Evolutionary conservation across 2,113 vertebrate genomes (phyloP), one percentile per base, ranked within the genome.

Genomic region (Thunnus thynnus): DNA sequence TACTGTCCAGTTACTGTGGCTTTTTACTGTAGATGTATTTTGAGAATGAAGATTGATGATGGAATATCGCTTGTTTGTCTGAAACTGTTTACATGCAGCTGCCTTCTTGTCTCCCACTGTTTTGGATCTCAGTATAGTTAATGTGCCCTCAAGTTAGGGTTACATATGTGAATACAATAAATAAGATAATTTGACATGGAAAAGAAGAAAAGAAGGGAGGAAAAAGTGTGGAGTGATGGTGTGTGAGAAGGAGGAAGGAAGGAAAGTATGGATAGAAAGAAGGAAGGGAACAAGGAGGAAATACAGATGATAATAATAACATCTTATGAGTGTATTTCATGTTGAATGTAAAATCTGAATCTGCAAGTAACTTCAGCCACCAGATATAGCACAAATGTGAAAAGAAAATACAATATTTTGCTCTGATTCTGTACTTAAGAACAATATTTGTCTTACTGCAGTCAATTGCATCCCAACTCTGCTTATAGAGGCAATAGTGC

Each of bases 1-100:
- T 79, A 79, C 47, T 73, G 78, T 47, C 61, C 46, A 73, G 10
- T 25, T 50, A 74, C 9, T 86, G 58, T 58, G 50, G 51, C 4
- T 71, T 60, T 36, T 36, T 36, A 36, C 36, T 41, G 77, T 54
- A 58, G 25, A 46, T 60, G n/a, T 51, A 71, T 76, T 72, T 72
- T 55, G 22, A 81, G 36, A 20, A 64, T 60, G 51, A 57, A 63
- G 64, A 79, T 55, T 61, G 11, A 83, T 72, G 51, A 75, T 3
- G 13, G 9, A 46, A 46, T 67, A n/a, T 32, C 71, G 72, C 44
- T 85, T 81, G 14, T 80, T 85, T 85, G 30, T 83, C 25, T 68
- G 10, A 77, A 57, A 60, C 50, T 67, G 66, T 84, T 82, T 76
- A 79, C 30, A 62, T 50, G 62, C 70, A 73, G 58, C 63, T 55